These are phyloP conservation scores for Branchipolynoe longqiensis DNA, from an alignment of 2,888 invertebrate genomes.

Conservation along the genomic window DNA sequence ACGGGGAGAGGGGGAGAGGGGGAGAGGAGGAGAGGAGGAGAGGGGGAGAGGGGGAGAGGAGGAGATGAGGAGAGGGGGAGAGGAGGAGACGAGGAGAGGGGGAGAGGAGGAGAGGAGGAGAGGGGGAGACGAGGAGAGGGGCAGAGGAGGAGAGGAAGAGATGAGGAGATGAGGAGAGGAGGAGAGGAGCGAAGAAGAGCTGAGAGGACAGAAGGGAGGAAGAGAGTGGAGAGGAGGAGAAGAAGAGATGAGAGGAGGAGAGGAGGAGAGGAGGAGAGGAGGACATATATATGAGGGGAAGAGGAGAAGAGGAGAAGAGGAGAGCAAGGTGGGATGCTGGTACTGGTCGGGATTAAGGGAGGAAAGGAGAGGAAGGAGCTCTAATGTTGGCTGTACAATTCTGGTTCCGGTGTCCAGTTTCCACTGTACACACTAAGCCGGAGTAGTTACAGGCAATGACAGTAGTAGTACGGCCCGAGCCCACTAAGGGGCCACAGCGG, in stretches of 20 bases:
- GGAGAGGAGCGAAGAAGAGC: background rate
- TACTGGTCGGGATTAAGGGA: background rate
- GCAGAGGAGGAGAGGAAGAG: background rate
- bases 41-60: background rate
- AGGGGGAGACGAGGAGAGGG: background rate
- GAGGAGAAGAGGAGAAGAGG: background rate
- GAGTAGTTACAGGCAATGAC: no score
- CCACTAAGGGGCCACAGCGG: no score
- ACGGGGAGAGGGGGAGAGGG: background rate
- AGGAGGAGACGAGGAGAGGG: background rate
- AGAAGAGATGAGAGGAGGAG: background rate
- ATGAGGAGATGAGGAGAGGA: background rate
- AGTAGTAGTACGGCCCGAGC: no score
- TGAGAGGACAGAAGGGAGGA: background rate
- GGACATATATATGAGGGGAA: no score
- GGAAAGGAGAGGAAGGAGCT: slow-evolving; percentile 2
- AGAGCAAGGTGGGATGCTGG: background rate
- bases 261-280: background rate
- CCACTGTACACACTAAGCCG: no score
- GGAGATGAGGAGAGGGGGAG: background rate
- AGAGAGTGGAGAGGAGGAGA: background rate
- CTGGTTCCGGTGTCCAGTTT: no score
- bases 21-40: background rate
- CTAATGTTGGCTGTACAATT: no score
- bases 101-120: background rate